Evolutionary conservation across 2,113 vertebrate genomes (phyloP).

Genomic region (Etheostoma cragini): DNA sequence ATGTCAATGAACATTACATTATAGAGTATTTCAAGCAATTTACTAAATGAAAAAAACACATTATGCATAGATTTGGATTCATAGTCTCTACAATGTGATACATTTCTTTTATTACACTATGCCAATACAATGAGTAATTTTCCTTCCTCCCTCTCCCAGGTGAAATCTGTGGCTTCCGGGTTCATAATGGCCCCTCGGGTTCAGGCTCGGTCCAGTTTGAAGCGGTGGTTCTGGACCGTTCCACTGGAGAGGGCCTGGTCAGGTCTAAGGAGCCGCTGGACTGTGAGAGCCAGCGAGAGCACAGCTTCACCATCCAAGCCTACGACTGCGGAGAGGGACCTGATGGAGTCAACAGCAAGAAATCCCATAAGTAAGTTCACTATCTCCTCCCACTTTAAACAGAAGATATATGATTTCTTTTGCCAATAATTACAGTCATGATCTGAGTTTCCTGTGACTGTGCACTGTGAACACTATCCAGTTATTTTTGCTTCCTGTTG

Average conservation of each 20-base stretch:
- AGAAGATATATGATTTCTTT: constrained; percentile 19
- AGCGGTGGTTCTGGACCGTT: constrained; percentile 96
- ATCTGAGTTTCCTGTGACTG: not conserved
- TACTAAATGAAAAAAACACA: not conserved
- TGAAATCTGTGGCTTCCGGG: constrained; percentile 97
- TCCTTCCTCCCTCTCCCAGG: constrained; percentile 78
- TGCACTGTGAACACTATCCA: not conserved
- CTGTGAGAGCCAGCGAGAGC: constrained; percentile 96
- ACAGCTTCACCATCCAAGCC: constrained; percentile 98
- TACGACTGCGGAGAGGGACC: constrained; percentile 98
- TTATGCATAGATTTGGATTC: not conserved
- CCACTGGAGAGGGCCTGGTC: constrained; percentile 95
- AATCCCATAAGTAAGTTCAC: constrained; percentile 95
- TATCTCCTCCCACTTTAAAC: not conserved
- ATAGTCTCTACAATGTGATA: not conserved
- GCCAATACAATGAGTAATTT: not conserved
- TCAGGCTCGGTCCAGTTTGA: constrained; percentile 95
- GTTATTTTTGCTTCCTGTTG: constrained; percentile 14
- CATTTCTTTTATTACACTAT: not conserved
- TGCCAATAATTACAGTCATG: not conserved
- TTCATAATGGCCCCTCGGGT: constrained; percentile 87
- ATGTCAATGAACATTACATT: not conserved
- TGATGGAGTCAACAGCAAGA: constrained; percentile 95
- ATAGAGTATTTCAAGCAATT: not conserved
- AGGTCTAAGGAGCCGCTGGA: constrained; percentile 96